Conservation (phyloP, 2,888 invertebrate genomes). For the Tenthredo amoena region DNA sequence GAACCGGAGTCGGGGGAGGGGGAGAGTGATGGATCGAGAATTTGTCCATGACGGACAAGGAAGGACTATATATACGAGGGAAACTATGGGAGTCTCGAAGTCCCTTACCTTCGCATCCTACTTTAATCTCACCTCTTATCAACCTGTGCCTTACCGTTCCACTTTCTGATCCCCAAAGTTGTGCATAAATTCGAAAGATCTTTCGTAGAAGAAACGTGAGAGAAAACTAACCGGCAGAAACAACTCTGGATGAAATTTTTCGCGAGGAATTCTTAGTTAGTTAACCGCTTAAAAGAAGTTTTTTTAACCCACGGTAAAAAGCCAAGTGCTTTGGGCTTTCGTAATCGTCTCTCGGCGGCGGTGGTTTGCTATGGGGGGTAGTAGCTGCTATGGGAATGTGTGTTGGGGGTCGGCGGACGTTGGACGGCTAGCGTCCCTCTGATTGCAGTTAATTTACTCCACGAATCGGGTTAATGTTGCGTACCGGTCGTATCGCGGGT, state of each 20-base stretch:
- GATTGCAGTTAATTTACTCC: slow-evolving; percentile 77
- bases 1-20: slow-evolving; percentile 45
- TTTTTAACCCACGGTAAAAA: slow-evolving; percentile 14
- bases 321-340: slow-evolving; percentile 54
- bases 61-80: slow-evolving; percentile 64
- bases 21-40: slow-evolving; percentile 62
- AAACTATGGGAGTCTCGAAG: slow-evolving; percentile 9
- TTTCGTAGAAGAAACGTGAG: neutral
- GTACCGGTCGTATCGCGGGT: slow-evolving; percentile 62
- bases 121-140: slow-evolving; percentile 28
- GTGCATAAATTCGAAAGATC: neutral
- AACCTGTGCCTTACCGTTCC: neutral
- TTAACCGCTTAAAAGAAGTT: slow-evolving; percentile 8
- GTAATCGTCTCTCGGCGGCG: slow-evolving; percentile 59
- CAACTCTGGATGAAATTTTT: neutral
- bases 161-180: neutral
- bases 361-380: slow-evolving; percentile 12
- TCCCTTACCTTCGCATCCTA: neutral
- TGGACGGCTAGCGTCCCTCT: slow-evolving; percentile 69
- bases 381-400: slow-evolving; percentile 48
- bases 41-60: slow-evolving; percentile 65
- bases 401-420: slow-evolving; percentile 39
- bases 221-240: neutral
- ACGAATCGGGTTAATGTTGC: slow-evolving; percentile 77
- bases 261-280: neutral